Base-by-base conservation (phyloP, 2,113 vertebrate species). In the Colaptes auratus region DNA sequence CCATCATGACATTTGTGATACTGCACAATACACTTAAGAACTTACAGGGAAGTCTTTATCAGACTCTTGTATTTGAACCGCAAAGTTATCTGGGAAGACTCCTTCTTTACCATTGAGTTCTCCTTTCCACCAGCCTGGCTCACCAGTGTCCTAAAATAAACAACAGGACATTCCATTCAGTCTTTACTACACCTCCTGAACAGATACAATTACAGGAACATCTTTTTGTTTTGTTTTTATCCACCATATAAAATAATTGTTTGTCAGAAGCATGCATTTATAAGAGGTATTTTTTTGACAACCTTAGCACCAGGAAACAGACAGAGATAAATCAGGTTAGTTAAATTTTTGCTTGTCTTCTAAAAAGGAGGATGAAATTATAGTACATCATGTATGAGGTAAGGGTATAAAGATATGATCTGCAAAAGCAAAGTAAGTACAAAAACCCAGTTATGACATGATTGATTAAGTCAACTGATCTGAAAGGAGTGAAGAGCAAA, bases 11-110 rank as follows among this genome's bases (percentile, higher is more conserved):
- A 3, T 65, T 53, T 44, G 13, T 44, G 44, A 59, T 52, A 60
- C 7, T 86, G 17, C 85, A 36, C 2, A 12, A 65, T 19, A 65
- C 14, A 76, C 2, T 6, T 13, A 81, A 82, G 77, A 89, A 97
- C 98, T 98, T 97, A 99, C 99, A 83, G 98, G 97, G 52, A 97
- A 97, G 96, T 99, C 99, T 97, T 98, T 99, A 92, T 99, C 99
- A 65, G 96, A 85, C 33, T 99, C 99, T 76, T 96, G 95, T 93
- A 99, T 96, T 89, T 98, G 93, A 96, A 95, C 9, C 63, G 99
- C 98, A 95, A 99, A 99, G 93, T 99, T 99, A 92, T 99, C 98
- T 60, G 99, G 99, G 93, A 99, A 99, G 66, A 99, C 98, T 11
- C 99, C 99, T 94, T 99, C 98, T 98, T 94, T 98, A 50, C 99